Evolutionary conservation across 92 coral and sea anemone genomes (phyloP).

Genomic region (Nematostella vectensis): DNA sequence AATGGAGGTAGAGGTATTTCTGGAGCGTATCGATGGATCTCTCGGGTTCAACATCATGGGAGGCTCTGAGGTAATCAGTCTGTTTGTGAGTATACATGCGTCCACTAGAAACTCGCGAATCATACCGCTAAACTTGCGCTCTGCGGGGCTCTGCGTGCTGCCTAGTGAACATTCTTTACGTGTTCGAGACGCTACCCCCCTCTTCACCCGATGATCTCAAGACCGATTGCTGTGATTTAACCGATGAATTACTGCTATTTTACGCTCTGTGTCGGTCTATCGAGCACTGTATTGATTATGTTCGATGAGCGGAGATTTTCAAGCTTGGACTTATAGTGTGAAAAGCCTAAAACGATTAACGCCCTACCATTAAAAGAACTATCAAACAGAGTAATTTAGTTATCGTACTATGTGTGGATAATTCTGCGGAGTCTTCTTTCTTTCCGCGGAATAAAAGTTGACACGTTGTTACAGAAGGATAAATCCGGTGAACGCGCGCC

Average conservation of each 20-base stretch:
- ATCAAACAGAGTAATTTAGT: conserved; percentile 45
- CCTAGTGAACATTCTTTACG: conserved; percentile 45
- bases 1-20: conserved; percentile 71
- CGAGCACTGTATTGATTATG: too few relatives aligned
- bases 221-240: neutral
- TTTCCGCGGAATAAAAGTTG: neutral
- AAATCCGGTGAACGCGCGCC: neutral
- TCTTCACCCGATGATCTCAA: conserved; percentile 24
- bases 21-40: conserved; percentile 71
- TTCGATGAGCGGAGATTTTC: too few relatives aligned
- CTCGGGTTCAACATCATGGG: conserved; percentile 96
- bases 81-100: neutral
- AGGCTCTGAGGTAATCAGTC: conserved; percentile 62
- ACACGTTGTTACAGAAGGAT: conserved; percentile 1
- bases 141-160: too few relatives aligned
- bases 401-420: conserved; percentile 38
- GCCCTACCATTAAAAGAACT: conserved; percentile 38
- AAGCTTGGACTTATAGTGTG: conserved; percentile 44
- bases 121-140: too few relatives aligned
- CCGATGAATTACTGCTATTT: too few relatives aligned
- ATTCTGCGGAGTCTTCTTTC: conserved; percentile 5
- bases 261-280: too few relatives aligned
- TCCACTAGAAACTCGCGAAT: too few relatives aligned
- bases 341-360: conserved; percentile 43
- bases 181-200: conserved; percentile 44